These are phyloP conservation scores for Thera britannica DNA, from an alignment of 2,888 invertebrate genomes.

Conservation along the genomic window DNA sequence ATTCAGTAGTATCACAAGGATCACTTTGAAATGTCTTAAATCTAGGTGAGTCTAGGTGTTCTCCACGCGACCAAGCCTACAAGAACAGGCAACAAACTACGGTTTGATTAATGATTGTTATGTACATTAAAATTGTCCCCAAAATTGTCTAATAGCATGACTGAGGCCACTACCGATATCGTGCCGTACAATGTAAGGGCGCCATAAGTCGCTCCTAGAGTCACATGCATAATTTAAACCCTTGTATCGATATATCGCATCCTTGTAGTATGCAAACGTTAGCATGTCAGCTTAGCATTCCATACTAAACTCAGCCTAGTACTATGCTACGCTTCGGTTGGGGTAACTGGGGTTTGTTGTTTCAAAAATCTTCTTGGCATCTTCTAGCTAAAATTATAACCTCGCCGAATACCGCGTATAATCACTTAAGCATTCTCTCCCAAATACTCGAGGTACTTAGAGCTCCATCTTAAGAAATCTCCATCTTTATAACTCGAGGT, in stretches of 20 bases:
- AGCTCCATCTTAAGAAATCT: too few relatives aligned
- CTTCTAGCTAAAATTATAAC: background rate
- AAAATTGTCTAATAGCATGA: too few relatives aligned
- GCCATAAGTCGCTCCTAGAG: constrained; percentile 4
- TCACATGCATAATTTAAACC: constrained; percentile 26
- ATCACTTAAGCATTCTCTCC: too few relatives aligned
- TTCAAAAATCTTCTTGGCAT: background rate
- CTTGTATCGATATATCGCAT: constrained; percentile 22
- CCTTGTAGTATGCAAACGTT: constrained; percentile 17
- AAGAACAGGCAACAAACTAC: too few relatives aligned
- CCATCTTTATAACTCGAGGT: too few relatives aligned
- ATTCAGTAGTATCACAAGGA: too few relatives aligned
- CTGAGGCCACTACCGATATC: background rate
- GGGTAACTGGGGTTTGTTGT: background rate
- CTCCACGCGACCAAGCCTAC: too few relatives aligned
- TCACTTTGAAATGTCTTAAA: too few relatives aligned
- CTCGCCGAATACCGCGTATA: background rate
- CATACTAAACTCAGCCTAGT: background rate
- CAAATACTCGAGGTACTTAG: too few relatives aligned
- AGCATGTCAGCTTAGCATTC: constrained; percentile 3
- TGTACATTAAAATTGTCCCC: too few relatives aligned
- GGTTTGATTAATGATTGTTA: too few relatives aligned
- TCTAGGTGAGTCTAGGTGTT: too few relatives aligned
- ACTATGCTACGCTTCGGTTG: background rate
- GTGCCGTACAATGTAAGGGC: background rate